Evolutionary conservation across 2,888 invertebrate genomes (phyloP).

Genomic region (Sesia apiformis): DNA sequence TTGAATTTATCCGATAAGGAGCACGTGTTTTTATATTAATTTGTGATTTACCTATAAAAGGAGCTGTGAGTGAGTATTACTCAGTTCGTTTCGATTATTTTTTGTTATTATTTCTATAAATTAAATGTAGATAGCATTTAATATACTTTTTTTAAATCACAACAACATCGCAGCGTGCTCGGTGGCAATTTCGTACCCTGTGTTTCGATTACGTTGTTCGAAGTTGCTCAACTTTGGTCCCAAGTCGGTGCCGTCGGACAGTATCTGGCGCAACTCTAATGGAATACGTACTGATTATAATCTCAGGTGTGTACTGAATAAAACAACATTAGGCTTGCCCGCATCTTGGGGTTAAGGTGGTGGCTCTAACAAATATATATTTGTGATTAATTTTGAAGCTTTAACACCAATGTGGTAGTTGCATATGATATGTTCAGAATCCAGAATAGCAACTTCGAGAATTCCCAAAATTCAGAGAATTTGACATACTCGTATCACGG

Average conservation of each 20-base stretch:
- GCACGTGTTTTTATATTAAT: too few relatives aligned
- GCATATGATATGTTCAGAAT: too few relatives aligned
- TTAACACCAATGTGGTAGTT: too few relatives aligned
- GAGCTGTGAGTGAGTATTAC: too few relatives aligned
- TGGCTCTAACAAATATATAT: not conserved
- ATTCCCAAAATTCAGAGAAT: too few relatives aligned
- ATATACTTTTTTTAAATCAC: not conserved
- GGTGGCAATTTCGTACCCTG: not conserved
- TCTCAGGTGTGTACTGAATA: not conserved
- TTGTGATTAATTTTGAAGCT: too few relatives aligned
- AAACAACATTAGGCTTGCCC: not conserved
- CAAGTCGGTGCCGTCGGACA: not conserved
- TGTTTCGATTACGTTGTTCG: not conserved
- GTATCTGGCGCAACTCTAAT: not conserved
- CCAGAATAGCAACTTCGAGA: too few relatives aligned
- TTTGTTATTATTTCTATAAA: not conserved
- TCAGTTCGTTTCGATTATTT: not conserved
- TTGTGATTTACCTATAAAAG: too few relatives aligned
- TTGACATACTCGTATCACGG: too few relatives aligned
- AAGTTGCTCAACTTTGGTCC: not conserved
- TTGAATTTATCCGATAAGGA: too few relatives aligned
- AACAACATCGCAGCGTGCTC: not conserved
- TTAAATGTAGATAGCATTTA: not conserved
- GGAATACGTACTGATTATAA: not conserved
- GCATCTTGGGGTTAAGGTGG: not conserved